Conservation (phyloP, 2,113 vertebrate genomes). For the Trichechus manatus region DNA sequence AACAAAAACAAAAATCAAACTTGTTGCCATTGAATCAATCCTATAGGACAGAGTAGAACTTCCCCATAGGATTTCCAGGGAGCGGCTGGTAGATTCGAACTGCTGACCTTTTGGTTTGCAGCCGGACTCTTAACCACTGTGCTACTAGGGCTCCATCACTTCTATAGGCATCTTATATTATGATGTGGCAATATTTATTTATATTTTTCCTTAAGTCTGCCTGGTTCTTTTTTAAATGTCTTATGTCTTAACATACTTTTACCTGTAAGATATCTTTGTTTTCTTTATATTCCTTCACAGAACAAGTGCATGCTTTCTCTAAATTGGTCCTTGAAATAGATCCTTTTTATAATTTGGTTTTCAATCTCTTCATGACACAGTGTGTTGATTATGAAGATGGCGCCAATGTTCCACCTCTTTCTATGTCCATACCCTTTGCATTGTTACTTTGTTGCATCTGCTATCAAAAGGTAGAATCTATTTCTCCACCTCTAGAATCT, state of each 20-base stretch:
- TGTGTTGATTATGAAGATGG: background rate
- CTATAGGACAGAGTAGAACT: too few species aligned
- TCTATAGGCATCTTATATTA: background rate
- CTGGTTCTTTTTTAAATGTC: background rate
- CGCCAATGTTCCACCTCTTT: background rate
- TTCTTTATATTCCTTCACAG: background rate
- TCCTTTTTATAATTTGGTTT: background rate
- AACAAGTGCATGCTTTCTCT: background rate
- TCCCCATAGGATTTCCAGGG: too few species aligned
- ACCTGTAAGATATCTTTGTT: background rate
- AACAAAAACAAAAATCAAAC: too few species aligned
- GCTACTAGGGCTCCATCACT: background rate
- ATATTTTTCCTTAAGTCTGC: background rate
- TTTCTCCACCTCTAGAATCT: background rate
- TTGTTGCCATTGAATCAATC: too few species aligned
- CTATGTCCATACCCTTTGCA: background rate
- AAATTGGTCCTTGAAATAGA: background rate
- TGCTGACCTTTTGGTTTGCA: too few species aligned
- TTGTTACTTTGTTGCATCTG: fast-evolving
- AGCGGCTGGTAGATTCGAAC: too few species aligned
- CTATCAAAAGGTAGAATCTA: background rate
- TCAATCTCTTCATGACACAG: background rate
- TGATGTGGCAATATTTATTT: background rate
- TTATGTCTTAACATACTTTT: background rate
- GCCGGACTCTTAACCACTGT: too few species aligned